Base-by-base conservation (phyloP, 2,888 invertebrate genomes). In the Electrophaes corylata region DNA sequence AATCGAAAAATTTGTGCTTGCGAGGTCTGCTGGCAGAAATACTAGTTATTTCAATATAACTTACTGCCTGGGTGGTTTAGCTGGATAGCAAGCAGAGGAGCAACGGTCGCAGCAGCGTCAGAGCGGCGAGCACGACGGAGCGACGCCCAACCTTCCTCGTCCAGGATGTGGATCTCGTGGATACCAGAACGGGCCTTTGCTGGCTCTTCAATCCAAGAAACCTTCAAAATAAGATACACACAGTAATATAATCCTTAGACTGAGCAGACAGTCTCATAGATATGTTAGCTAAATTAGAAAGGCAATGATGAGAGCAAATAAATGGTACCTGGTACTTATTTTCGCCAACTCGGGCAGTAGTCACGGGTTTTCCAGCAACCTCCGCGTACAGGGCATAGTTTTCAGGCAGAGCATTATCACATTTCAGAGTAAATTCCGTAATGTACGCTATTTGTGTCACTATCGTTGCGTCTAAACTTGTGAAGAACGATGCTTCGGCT, bases 141-240 rank as follows among this genome's bases (percentile, higher is more conserved):
- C 4, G 95, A 94, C 0, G 96, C 95, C 89, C 96, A 98, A 58
- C 97, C 97, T 78, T 99, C 98, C 88, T 99, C 98, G 71, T 98
- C 98, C 74, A 96, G 96, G 16, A 99, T 91, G 62, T 95, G 94
- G 46, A 99, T 93, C 57, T 93, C 93, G 71, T 97, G 96, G 45
- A 95, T 94, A 23, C 98, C 98, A 44, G 97, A 94, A 53, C 95
- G 94, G 0, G 97, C 95, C 70, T 95, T 95, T 45, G 95, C 94
- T 20, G 96, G 94, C 64, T 98, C 98, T 78, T 98, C 97, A 8
- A 96, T 96, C 97, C 98, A 98, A 69, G 98, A 98, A 19, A 99
- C 95, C 96, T 98, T 81, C 0, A 57, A 62, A 31, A 4, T 39
- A 37, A 66, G n/a, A n/a, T n/a, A n/a, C 4, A 26, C 6, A 26